phyloP scores from a whole-genome alignment of 1,140 invertebrate genomes.

The Oscheius sp. region DNA sequence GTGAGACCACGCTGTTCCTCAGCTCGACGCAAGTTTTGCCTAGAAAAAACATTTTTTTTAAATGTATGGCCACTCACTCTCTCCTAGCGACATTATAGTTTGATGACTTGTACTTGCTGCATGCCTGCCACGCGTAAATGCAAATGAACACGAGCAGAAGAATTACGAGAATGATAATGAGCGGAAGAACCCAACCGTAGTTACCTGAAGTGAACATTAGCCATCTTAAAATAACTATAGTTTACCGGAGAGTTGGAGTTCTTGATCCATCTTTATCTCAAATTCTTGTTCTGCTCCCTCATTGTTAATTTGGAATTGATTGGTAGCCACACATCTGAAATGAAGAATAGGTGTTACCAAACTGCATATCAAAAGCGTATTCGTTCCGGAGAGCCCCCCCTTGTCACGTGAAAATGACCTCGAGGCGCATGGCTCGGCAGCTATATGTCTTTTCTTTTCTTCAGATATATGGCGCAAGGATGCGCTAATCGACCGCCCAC shows the following conservation, averaged over 20 bases:
- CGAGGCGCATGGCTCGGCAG: no score
- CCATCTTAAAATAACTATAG: background rate
- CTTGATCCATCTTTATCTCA: slow-evolving; percentile 12
- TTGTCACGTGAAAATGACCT: no score
- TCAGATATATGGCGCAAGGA: no score
- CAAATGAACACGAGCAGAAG: slow-evolving; percentile 29
- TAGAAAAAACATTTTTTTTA: slow-evolving; percentile 71
- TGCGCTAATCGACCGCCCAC: no score
- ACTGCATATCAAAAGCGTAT: no score
- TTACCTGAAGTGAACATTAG: background rate
- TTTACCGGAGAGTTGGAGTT: slow-evolving; percentile 22
- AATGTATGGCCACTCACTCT: slow-evolving; percentile 36
- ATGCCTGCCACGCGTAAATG: slow-evolving; percentile 21
- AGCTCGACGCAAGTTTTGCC: slow-evolving; percentile 80
- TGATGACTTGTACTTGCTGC: slow-evolving; percentile 23
- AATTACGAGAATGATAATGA: slow-evolving; percentile 30
- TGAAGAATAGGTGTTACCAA: no score
- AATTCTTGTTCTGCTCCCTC: slow-evolving; percentile 12
- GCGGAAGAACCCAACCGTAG: slow-evolving; percentile 28
- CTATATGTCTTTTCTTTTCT: no score
- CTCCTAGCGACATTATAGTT: slow-evolving; percentile 32
- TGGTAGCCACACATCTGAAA: slow-evolving; percentile 6
- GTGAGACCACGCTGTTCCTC: background rate
- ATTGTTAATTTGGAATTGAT: slow-evolving; percentile 1
- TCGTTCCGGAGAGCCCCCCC: no score